These are phyloP conservation scores for Prietella phreatophila DNA, from an alignment of 2,113 vertebrate species.

Conservation along the genomic window DNA sequence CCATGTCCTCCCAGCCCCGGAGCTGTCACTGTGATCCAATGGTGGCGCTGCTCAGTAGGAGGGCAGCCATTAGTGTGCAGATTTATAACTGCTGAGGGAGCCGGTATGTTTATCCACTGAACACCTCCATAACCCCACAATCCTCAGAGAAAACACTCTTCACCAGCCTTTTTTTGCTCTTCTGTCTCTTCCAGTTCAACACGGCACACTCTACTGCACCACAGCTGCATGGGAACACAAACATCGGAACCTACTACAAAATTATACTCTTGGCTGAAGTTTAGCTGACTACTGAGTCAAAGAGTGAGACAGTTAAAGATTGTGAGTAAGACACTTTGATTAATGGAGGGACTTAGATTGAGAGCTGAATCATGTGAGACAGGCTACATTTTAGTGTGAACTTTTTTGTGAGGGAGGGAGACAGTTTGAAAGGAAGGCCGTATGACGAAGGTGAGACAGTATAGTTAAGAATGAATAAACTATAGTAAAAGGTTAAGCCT, in stretches of 20 bases:
- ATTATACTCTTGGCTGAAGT: too few relatives aligned
- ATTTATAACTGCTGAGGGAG: slow-evolving; percentile 59
- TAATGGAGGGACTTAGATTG: not conserved
- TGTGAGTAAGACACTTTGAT: not conserved
- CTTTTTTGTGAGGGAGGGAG: not conserved
- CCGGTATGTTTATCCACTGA: slow-evolving; percentile 55
- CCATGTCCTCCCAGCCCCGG: slow-evolving; percentile 51
- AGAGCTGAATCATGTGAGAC: not conserved
- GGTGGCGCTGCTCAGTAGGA: slow-evolving; percentile 57
- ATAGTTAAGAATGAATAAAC: not conserved
- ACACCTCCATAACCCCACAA: slow-evolving; percentile 51
- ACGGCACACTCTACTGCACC: not conserved
- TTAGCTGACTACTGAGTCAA: not conserved
- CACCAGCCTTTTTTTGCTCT: not conserved
- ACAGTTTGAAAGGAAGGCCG: not conserved
- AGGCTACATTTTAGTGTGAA: not conserved
- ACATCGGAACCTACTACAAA: not conserved
- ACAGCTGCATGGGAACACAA: not conserved
- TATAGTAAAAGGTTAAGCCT: not conserved
- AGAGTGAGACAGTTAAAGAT: not conserved
- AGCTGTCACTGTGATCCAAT: slow-evolving; percentile 54
- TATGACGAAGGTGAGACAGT: not conserved
- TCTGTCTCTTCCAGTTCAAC: slow-evolving; percentile 4
- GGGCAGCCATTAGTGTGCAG: slow-evolving; percentile 61
- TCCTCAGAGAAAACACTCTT: slow-evolving; percentile 43